Evolutionary conservation across 2,113 vertebrate genomes (phyloP), one percentile per base, ranked within the genome.

Genomic region (Odontophorus gujanensis): DNA sequence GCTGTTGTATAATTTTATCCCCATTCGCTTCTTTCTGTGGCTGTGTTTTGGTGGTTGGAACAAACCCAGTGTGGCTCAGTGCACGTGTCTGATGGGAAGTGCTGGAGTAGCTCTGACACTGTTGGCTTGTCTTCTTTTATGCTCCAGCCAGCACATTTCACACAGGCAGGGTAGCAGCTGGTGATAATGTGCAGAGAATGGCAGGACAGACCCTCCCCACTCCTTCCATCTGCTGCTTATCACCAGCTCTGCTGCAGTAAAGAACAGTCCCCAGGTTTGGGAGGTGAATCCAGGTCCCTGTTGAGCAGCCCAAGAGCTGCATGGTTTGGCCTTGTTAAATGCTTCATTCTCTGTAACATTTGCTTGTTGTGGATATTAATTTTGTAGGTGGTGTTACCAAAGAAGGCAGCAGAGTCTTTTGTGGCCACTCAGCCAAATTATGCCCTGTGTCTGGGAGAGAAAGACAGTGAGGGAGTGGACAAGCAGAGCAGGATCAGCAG

Each of bases 211-310:
- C 48, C 18, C 51, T 78, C 75, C 80, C 2, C 62, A 42, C 73
- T 62, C 25, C 62, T 87, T 59, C 81, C 91, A 92, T 87, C 89
- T 87, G 82, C 92, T 89, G 67, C 84, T 66, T 73, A 34, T 58
- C 66, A 62, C 48, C 71, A 58, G 43, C 13, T 81, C 77, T 92
- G 42, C 81, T 68, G 86, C 89, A 92, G 36, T 53, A 19, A 73
- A 66, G 82, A 77, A 14, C 7, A 84, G 9, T 65, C 53, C 32
- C 24, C 43, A 40, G 81, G 18, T 76, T 72, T 66, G 45, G 89
- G 91, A 69, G 62, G 69, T 75, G n/a, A 65, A 65, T 72, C 32
- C 59, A 43, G 59, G 68, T 78, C 40, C 62, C 53, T 61, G 48
- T 3, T 74, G 80, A 71, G 79, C 69, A 90, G 76, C 65, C 42